These are phyloP conservation scores for Leptinotarsa lineolata DNA, from an alignment of 1,140 invertebrate genomes.

Conservation along the genomic window DNA sequence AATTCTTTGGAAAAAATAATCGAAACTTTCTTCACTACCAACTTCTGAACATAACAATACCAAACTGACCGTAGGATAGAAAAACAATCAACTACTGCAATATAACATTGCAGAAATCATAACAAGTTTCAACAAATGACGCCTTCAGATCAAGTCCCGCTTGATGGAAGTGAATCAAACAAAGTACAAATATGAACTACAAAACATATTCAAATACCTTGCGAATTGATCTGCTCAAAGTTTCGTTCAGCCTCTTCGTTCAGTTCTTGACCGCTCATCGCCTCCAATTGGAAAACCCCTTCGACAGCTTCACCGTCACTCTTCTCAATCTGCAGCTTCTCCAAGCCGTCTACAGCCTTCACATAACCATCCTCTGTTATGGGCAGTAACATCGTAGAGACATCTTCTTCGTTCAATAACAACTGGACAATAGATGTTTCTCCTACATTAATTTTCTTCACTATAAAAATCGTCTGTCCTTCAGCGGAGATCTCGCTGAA, in stretches of 20 bases:
- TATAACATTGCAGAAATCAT: too few species aligned
- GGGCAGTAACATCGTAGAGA: conserved; percentile 61
- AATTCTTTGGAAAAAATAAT: too few species aligned
- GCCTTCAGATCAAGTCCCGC: too few species aligned
- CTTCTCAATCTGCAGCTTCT: conserved; percentile 49
- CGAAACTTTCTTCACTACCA: too few species aligned
- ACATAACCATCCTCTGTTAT: conserved; percentile 50
- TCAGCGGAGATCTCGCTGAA: conserved; percentile 67
- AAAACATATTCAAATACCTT: conserved; percentile 22
- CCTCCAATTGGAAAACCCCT: conserved; percentile 63
- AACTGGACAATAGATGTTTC: conserved; percentile 70
- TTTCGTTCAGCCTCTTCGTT: conserved; percentile 64
- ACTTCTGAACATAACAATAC: too few species aligned
- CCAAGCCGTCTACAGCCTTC: conserved; percentile 50
- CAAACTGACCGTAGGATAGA: too few species aligned
- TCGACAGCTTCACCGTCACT: conserved; percentile 60
- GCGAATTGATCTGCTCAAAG: conserved; percentile 60
- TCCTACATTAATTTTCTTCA: conserved; percentile 65
- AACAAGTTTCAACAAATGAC: too few species aligned
- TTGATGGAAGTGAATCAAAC: too few species aligned
- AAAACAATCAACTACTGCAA: too few species aligned
- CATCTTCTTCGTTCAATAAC: conserved; percentile 64
- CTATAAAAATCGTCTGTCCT: conserved; percentile 68
- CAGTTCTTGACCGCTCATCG: conserved; percentile 64
- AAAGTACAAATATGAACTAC: too few species aligned